phyloP scores from a whole-genome alignment of 2,888 invertebrate species.

The Drosophila quinaria region DNA sequence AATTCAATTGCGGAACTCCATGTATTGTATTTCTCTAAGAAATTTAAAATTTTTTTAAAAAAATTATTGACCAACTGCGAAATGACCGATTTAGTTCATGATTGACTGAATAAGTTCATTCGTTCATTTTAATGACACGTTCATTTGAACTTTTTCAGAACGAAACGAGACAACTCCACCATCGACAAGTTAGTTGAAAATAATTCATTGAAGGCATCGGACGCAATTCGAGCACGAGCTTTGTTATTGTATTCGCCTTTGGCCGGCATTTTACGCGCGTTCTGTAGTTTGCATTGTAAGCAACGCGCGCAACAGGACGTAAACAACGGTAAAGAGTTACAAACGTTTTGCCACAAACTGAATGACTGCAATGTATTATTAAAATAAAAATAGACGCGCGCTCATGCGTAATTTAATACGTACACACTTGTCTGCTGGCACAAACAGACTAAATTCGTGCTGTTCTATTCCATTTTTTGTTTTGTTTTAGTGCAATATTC shows the following conservation, averaged over 20 bases:
- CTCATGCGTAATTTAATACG: conserved; percentile 52
- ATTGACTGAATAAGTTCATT: no score
- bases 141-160: no score
- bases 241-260: conserved; percentile 10
- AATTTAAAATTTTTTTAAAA: no score
- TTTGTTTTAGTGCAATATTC: conserved; percentile 48
- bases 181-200: conserved; percentile 43
- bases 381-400: conserved; percentile 52
- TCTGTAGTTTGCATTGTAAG: conserved; percentile 54
- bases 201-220: conserved; percentile 36
- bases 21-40: no score
- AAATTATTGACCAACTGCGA: no score
- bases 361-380: conserved; percentile 12
- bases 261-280: conserved; percentile 65
- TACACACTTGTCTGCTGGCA: conserved; percentile 5
- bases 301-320: conserved; percentile 64
- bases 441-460: conserved; percentile 27
- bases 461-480: conserved; percentile 25
- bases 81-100: no score
- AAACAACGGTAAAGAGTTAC: conserved; percentile 52
- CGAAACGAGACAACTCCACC: no score
- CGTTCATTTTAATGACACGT: no score
- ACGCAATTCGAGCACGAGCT: conserved; percentile 20
- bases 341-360: conserved; percentile 11
- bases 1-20: no score